phyloP scores from a whole-genome alignment of 2,797 vertebrate species.

The Numenius phaeopus region DNA sequence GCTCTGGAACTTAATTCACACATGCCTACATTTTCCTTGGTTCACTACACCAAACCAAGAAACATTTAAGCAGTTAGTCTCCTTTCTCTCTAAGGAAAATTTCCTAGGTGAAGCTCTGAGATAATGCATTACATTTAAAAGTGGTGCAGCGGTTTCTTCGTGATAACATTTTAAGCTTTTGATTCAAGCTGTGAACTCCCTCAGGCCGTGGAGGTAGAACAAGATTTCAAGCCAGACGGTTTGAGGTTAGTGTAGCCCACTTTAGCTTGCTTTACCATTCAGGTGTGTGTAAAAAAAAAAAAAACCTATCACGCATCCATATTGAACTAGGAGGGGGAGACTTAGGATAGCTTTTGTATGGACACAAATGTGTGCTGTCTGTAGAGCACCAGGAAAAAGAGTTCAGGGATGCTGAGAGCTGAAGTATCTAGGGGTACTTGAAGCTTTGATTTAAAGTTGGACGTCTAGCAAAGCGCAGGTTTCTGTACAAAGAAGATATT shows the following conservation, averaged over 20 bases:
- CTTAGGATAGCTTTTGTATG: neutral
- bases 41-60: slow-evolving; percentile 27
- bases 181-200: neutral
- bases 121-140: neutral
- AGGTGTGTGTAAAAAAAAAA: neutral
- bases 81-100: neutral
- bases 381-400: neutral
- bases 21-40: neutral
- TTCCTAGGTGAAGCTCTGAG: neutral
- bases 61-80: neutral
- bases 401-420: neutral
- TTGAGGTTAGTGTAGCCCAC: neutral
- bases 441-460: neutral
- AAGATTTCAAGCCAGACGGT: neutral
- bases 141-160: neutral
- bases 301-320: neutral
- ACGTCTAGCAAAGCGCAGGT: neutral
- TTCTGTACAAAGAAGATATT: neutral
- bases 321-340: neutral
- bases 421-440: neutral
- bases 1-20: neutral
- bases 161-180: slow-evolving; percentile 17
- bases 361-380: neutral
- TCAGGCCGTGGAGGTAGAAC: neutral
- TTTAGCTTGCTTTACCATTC: neutral